Evolutionary conservation across 2,888 invertebrate species (phyloP).

Genomic region (Sycophila texana): DNA sequence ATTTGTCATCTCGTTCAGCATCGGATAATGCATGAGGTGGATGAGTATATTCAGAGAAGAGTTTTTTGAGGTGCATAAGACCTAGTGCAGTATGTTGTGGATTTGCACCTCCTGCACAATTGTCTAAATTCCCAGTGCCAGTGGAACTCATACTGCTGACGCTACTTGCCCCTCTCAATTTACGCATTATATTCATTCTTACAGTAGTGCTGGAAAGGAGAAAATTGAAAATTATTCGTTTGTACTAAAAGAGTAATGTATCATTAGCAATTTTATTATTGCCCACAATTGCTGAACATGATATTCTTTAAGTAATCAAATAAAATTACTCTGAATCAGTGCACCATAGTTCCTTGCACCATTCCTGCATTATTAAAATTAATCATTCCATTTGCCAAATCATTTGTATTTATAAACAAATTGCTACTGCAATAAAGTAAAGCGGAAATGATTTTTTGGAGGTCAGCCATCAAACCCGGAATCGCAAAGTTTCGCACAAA

Average conservation of each 20-base stretch:
- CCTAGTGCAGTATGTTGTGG: conserved; percentile 92
- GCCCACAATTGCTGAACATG: no score
- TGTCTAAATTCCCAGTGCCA: conserved; percentile 77
- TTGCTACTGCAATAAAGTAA: no score
- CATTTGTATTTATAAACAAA: no score
- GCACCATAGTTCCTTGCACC: no score
- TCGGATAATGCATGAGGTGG: conserved; percentile 88
- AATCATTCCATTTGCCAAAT: no score
- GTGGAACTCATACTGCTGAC: conserved; percentile 77
- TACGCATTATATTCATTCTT: conserved; percentile 94
- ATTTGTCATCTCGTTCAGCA: conserved; percentile 91
- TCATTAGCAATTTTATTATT: no score
- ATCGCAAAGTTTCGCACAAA: background rate
- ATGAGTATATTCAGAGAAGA: conserved; percentile 96
- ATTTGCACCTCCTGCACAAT: conserved; percentile 79
- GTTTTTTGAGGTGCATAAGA: conserved; percentile 95
- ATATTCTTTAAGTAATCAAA: background rate
- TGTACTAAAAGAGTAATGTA: background rate
- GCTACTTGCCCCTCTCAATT: conserved; percentile 82
- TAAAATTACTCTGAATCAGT: background rate
- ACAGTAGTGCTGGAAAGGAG: conserved; percentile 54
- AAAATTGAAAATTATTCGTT: background rate
- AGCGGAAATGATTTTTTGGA: background rate
- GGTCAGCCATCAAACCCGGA: conserved; percentile 14
- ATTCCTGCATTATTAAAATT: no score